Percentiles rank a stretch among this genome's conserved stretches.
phyloP scores from a whole-genome alignment of 2,797 vertebrate genomes.

The Megaceryle alcyon region DNA sequence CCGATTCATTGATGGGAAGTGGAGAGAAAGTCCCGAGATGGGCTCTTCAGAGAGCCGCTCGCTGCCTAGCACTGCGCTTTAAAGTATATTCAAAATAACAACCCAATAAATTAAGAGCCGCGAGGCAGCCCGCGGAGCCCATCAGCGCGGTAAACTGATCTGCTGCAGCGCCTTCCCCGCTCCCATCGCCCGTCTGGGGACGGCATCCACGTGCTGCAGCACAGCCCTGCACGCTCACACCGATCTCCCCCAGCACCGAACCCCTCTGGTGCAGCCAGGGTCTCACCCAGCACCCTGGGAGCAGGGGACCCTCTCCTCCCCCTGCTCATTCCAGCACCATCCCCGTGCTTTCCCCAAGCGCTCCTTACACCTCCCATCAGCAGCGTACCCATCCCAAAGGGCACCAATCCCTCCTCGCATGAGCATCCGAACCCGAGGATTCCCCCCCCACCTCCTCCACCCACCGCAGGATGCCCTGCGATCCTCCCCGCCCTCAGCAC shows the following conservation, averaged over 20 bases:
- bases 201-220: accelerated
- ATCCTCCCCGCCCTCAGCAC: not conserved
- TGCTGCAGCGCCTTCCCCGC: not conserved
- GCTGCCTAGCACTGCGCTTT: accelerated
- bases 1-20: not conserved
- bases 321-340: not conserved
- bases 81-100: not conserved
- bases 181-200: accelerated
- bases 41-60: not conserved
- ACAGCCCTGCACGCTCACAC: accelerated
- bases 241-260: accelerated
- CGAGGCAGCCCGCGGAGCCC: accelerated
- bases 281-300: not conserved
- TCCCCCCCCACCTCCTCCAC: too few species aligned
- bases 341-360: accelerated
- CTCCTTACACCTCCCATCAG: accelerated
- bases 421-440: accelerated
- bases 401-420: accelerated
- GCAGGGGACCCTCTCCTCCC: accelerated
- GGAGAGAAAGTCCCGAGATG: not conserved
- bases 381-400: accelerated
- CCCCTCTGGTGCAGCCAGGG: accelerated
- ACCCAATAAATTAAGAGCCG: not conserved
- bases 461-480: accelerated
- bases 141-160: accelerated